Conservation (phyloP, 2,888 invertebrate genomes). For the Epirrhoe tristata region DNA sequence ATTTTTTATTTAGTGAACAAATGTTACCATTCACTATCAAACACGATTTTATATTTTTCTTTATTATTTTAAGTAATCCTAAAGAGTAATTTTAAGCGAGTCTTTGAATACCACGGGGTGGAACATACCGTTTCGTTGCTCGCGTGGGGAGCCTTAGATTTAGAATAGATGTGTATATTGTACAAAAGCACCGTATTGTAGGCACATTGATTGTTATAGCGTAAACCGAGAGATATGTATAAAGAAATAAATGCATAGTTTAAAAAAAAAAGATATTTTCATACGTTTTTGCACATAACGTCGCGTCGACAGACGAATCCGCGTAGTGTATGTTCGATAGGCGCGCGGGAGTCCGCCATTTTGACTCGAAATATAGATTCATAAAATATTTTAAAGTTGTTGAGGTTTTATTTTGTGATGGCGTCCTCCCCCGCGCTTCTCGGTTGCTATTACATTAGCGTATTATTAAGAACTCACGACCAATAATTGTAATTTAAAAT, state of each 20-base stretch:
- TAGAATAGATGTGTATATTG: slow-evolving; percentile 77
- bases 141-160: slow-evolving; percentile 59
- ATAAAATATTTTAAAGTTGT: slow-evolving; percentile 39
- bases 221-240: slow-evolving; percentile 79
- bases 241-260: slow-evolving; percentile 72
- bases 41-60: slow-evolving; percentile 68
- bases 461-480: slow-evolving; percentile 78
- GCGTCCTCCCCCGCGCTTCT: slow-evolving; percentile 52
- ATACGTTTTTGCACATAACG: slow-evolving; percentile 84
- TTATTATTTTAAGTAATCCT: slow-evolving; percentile 72
- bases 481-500: slow-evolving; percentile 83
- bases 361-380: slow-evolving; percentile 38
- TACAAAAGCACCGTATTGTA: slow-evolving; percentile 79
- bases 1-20: slow-evolving; percentile 78
- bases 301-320: slow-evolving; percentile 57
- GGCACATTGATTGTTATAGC: slow-evolving; percentile 82
- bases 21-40: slow-evolving; percentile 83
- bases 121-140: slow-evolving; percentile 34
- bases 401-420: slow-evolving; percentile 44
- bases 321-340: slow-evolving; percentile 62
- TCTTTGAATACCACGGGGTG: slow-evolving; percentile 47
- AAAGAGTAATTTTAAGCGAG: slow-evolving; percentile 50
- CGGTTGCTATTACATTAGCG: slow-evolving; percentile 72
- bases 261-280: slow-evolving; percentile 77
- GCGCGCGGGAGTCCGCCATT: slow-evolving; percentile 28